Conservation (phyloP, 2,888 invertebrate species). For the Polyploca ridens region DNA sequence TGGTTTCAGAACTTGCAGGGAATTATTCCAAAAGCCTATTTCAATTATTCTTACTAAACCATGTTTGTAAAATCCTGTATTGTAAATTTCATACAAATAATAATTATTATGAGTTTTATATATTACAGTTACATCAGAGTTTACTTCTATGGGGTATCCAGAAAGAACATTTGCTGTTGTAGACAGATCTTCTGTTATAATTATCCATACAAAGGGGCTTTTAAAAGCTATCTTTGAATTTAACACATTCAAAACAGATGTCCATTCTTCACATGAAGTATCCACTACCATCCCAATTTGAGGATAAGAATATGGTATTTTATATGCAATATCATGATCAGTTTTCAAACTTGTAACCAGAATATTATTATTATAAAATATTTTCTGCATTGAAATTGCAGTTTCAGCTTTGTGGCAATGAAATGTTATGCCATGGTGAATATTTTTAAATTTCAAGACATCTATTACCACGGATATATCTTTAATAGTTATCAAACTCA, state of each 20-base stretch:
- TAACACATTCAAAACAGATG: constrained; percentile 34
- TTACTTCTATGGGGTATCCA: constrained; percentile 65
- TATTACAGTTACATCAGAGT: constrained; percentile 74
- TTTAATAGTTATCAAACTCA: constrained; percentile 27
- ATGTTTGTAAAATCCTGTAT: constrained; percentile 81
- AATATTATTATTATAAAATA: constrained; percentile 46
- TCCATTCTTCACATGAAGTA: constrained; percentile 60
- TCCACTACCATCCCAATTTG: constrained; percentile 62
- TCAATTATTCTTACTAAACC: constrained; percentile 75
- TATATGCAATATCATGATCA: constrained; percentile 23
- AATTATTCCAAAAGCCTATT: constrained; percentile 76
- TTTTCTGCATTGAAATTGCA: constrained; percentile 43
- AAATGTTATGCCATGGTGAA: constrained; percentile 52
- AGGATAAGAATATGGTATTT: constrained; percentile 29
- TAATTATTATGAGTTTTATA: constrained; percentile 38
- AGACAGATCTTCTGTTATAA: constrained; percentile 52
- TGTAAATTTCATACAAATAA: constrained; percentile 78
- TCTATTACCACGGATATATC: constrained; percentile 49
- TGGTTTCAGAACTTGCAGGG: constrained; percentile 57
- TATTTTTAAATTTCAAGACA: constrained; percentile 59
- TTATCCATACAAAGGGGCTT: constrained; percentile 65
- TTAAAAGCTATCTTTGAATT: constrained; percentile 38
- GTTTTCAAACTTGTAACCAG: constrained; percentile 31
- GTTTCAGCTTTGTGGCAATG: constrained; percentile 49
- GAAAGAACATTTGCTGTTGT: constrained; percentile 52